Evolutionary conservation across 2,113 vertebrate species (phyloP).

Genomic region (Rhodinocichla rosea): DNA sequence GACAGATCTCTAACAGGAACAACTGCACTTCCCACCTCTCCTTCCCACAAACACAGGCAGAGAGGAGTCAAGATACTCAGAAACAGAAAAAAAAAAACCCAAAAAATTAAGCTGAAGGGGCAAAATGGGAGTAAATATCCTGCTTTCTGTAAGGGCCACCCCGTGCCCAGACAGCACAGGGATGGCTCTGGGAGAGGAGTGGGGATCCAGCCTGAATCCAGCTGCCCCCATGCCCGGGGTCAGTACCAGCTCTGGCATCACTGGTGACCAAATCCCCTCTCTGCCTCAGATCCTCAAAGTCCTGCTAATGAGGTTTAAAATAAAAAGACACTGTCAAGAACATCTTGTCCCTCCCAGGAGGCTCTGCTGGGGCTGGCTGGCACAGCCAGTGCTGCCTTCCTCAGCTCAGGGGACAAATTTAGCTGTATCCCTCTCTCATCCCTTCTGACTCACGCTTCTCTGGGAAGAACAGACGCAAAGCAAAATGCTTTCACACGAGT

Average conservation of each 20-base stretch:
- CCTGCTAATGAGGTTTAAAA: not conserved
- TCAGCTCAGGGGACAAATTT: conserved; percentile 30
- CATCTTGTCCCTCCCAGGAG: not conserved
- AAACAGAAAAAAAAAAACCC: not conserved
- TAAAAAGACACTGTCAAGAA: not conserved
- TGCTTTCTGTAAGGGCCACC: not conserved
- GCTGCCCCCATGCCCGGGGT: not conserved
- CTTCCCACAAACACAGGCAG: not conserved
- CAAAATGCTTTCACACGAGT: not conserved
- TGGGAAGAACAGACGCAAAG: conserved; percentile 25
- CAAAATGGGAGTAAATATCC: not conserved
- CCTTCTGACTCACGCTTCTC: conserved; percentile 26
- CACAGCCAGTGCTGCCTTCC: not conserved
- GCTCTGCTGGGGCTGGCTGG: not conserved
- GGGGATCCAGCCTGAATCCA: not conserved
- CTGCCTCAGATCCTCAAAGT: not conserved
- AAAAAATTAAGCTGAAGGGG: not conserved
- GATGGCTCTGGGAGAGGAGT: not conserved
- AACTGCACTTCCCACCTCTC: not conserved
- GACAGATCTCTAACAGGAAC: not conserved
- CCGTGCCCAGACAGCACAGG: not conserved
- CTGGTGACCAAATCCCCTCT: not conserved
- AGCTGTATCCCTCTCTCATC: not conserved
- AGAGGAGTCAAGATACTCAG: not conserved
- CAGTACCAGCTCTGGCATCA: not conserved